phyloP scores from a whole-genome alignment of 2,888 invertebrate genomes.

The Dryomyza anilis region DNA sequence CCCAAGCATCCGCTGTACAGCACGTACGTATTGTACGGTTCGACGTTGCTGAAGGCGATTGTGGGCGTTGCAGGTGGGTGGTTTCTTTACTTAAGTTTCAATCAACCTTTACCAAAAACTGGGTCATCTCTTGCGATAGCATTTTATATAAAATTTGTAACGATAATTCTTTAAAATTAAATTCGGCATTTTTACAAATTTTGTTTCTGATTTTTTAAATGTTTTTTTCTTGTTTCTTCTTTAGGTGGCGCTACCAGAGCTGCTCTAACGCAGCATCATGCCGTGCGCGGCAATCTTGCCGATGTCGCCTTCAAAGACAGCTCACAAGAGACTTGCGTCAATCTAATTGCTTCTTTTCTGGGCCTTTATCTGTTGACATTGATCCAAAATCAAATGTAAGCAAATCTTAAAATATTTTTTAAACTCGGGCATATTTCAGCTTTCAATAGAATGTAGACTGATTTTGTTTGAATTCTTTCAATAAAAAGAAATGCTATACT shows the following conservation, averaged over 20 bases:
- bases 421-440: too few relatives aligned
- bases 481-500: too few relatives aligned
- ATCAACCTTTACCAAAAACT: too few relatives aligned
- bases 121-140: too few relatives aligned
- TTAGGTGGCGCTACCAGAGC: constrained; percentile 88
- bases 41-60: constrained; percentile 80
- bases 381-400: constrained; percentile 65
- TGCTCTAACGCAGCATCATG: constrained; percentile 93
- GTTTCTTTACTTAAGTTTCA: too few relatives aligned
- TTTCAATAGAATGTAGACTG: too few relatives aligned
- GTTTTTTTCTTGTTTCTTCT: background rate
- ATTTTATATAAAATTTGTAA: too few relatives aligned
- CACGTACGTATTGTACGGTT: constrained; percentile 72
- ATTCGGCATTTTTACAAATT: too few relatives aligned
- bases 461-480: too few relatives aligned
- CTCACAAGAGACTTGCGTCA: constrained; percentile 96
- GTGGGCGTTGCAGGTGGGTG: constrained; percentile 90
- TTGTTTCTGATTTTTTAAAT: background rate
- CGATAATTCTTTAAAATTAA: too few relatives aligned
- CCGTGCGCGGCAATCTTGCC: constrained; percentile 85
- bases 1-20: constrained; percentile 71
- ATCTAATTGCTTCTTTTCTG: constrained; percentile 80
- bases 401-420: too few relatives aligned
- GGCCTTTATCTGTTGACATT: constrained; percentile 77
- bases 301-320: constrained; percentile 94